Evolutionary conservation across 2,797 vertebrate species (phyloP).

Genomic region (Triplophysa bombifrons): DNA sequence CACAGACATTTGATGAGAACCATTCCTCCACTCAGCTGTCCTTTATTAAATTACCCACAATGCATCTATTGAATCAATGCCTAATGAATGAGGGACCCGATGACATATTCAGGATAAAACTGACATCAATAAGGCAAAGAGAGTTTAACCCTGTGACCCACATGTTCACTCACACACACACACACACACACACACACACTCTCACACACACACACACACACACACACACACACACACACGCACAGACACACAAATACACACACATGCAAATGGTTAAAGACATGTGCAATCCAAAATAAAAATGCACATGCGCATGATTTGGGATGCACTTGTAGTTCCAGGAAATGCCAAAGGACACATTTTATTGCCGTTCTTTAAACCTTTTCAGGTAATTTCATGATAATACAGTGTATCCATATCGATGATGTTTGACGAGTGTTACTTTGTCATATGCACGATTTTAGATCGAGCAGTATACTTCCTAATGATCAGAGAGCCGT

Average conservation of each 20-base stretch:
- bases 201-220: not conserved
- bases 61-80: not conserved
- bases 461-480: too few species aligned
- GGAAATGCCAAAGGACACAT: too few species aligned
- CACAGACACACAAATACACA: not conserved
- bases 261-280: too few species aligned
- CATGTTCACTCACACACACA: not conserved
- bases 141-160: not conserved
- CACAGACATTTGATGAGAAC: not conserved
- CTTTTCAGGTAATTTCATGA: too few species aligned
- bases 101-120: not conserved
- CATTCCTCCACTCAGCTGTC: not conserved
- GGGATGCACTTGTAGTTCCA: too few species aligned
- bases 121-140: not conserved
- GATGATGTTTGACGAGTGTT: too few species aligned
- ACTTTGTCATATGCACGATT: too few species aligned
- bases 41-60: constrained; percentile 7
- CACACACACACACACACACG: not conserved
- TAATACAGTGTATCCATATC: too few species aligned
- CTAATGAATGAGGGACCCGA: not conserved
- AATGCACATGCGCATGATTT: too few species aligned
- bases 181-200: not conserved
- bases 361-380: too few species aligned
- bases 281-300: too few species aligned
- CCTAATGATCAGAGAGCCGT: too few species aligned